Base-by-base conservation (phyloP, 2,797 vertebrate genomes). In the Chaetodon trifasciatus region DNA sequence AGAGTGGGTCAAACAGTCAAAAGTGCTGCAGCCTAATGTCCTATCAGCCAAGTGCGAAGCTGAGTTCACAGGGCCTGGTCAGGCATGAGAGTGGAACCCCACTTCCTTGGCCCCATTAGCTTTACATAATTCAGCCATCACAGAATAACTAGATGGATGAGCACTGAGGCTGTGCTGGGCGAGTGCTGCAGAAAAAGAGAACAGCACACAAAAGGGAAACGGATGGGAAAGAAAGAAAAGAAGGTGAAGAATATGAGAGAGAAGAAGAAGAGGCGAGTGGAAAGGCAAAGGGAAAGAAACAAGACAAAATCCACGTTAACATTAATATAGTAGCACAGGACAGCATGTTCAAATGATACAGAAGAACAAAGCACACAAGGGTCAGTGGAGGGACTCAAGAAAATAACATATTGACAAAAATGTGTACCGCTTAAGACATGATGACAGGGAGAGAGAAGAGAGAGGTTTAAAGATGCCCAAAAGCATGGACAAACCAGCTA, bases 61-160 rank as follows among this genome's bases (percentile, higher is more conserved):
- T 61, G 67, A 79, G 83, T 84, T 86, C 79, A 87, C 73, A 62
- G 24, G 64, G 70, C 56, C 77, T 66, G 68, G 57, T 83, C 58
- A 81, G 78, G 74, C 76, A 76, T 63, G 55, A 76, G 58, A 78
- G 70, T 76, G 63, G 65, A 90, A 83, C 78, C 67, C 65, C 50
- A 76, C 83, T 82, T 78, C 53, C 57, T 40, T 56, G 52, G 84
- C 70, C 76, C 86, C 81, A 90, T 92, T 92, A 90, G 79, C 77
- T 91, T 92, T 90, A 89, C 86, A 93, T 91, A 92, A 94, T 93
- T 91, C 74, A 84, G 69, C 86, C 50, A 92, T 92, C 76, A 73
- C 64, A 85, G 75, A 52, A 80, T 74, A 83, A 90, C 76, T 72
- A 77, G 78, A 89, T 80, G 73, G 66, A 83, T 86, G 82, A 76